Conservation (phyloP, 2,797 vertebrate species). For the Liparis tanakae region DNA sequence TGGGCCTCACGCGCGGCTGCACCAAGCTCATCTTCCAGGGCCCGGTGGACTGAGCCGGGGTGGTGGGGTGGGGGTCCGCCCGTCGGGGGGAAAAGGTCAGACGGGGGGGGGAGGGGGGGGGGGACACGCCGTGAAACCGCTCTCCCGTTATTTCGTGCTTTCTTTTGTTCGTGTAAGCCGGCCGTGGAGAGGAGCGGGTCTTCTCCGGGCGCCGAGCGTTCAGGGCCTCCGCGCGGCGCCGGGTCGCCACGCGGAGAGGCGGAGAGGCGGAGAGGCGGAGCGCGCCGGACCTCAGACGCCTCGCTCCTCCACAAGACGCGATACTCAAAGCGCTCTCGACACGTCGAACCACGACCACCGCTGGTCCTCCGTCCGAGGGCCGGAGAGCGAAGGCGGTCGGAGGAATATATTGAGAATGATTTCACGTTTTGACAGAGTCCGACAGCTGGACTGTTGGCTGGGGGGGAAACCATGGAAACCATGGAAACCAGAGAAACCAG, state of each 20-base stretch:
- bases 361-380: constrained; percentile 55
- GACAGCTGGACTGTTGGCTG: constrained; percentile 84
- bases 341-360: constrained; percentile 51
- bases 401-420: constrained; percentile 29
- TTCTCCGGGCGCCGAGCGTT: too few relatives aligned
- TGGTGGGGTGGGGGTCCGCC: too few relatives aligned
- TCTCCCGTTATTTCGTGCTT: constrained; percentile 67
- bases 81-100: too few relatives aligned
- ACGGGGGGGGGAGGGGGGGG: too few relatives aligned
- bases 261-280: constrained; percentile 53
- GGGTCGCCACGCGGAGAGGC: constrained; percentile 51
- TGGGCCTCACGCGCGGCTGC: constrained; percentile 90
- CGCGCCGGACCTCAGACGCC: constrained; percentile 54
- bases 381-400: constrained; percentile 34
- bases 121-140: constrained; percentile 80
- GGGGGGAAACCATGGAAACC: constrained; percentile 50
- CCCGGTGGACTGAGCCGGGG: constrained; percentile 93
- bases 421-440: constrained; percentile 66
- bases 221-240: constrained; percentile 45
- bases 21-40: constrained; percentile 98
- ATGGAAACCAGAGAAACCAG: not conserved
- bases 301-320: constrained; percentile 53
- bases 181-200: constrained; percentile 48
- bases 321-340: constrained; percentile 55
- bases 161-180: constrained; percentile 63